Conservation (phyloP, 2,888 invertebrate genomes). For the Micoletzkya japonica region DNA sequence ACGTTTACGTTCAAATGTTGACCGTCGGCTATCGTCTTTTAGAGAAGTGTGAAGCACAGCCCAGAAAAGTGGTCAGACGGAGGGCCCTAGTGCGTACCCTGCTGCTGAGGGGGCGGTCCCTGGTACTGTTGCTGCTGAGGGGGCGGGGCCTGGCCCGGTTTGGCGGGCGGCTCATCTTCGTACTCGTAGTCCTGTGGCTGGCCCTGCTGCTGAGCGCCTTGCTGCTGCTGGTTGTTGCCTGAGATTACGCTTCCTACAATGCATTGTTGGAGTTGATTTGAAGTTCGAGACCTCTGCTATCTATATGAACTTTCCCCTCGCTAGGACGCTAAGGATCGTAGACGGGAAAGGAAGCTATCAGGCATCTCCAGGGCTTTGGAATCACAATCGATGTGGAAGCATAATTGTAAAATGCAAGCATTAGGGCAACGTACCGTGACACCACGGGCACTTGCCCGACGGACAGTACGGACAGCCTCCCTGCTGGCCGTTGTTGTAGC, state of each 20-base stretch:
- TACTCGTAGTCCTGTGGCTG: conserved; percentile 19
- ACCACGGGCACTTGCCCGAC: conserved; percentile 27
- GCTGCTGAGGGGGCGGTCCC: not conserved
- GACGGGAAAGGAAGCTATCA: too few species aligned
- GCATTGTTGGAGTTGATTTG: too few species aligned
- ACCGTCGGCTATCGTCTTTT: too few species aligned
- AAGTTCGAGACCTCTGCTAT: not conserved
- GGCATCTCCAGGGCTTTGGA: not conserved
- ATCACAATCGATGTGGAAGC: not conserved
- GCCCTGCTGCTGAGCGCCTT: conserved; percentile 18
- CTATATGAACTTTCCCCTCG: too few species aligned
- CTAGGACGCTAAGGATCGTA: too few species aligned
- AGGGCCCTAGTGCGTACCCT: not conserved
- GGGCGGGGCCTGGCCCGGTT: not conserved
- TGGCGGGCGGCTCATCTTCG: conserved; percentile 10
- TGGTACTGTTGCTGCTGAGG: not conserved
- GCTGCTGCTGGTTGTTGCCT: conserved; percentile 19
- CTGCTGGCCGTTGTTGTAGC: conserved; percentile 24
- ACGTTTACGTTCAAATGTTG: too few species aligned
- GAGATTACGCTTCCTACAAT: too few species aligned
- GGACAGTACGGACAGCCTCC: conserved; percentile 29
- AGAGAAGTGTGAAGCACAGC: too few species aligned
- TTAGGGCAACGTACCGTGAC: conserved; percentile 4
- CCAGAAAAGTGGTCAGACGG: too few species aligned
- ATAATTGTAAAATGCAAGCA: not conserved